These are phyloP conservation scores for Gymnoscopelus microlampas DNA, from an alignment of 2,797 vertebrate species.

Conservation along the genomic window DNA sequence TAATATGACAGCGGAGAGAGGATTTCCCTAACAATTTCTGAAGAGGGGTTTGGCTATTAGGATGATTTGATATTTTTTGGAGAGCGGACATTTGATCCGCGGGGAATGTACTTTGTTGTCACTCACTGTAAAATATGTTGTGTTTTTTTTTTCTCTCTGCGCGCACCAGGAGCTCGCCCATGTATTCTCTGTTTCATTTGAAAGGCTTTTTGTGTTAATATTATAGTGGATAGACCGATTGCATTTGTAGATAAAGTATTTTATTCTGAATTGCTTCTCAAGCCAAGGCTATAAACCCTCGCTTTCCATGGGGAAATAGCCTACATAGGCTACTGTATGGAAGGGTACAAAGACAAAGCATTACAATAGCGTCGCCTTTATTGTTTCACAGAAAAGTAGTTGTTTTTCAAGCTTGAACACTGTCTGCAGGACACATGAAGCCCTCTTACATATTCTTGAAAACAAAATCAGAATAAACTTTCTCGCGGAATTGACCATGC, in stretches of 20 bases:
- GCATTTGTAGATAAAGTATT: constrained; percentile 52
- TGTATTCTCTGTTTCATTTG: constrained; percentile 53
- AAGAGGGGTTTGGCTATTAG: constrained; percentile 76
- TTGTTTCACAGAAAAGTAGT: not conserved
- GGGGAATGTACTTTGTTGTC: constrained; percentile 53
- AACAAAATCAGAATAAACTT: constrained; percentile 71
- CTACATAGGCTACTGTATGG: constrained; percentile 4
- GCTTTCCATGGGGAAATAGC: constrained; percentile 16
- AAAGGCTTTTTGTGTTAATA: constrained; percentile 36
- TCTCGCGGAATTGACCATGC: constrained; percentile 74
- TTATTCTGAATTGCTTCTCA: constrained; percentile 44
- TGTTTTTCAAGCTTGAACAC: constrained; percentile 27
- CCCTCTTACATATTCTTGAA: constrained; percentile 65
- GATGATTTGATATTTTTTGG: constrained; percentile 75
- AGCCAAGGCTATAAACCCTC: constrained; percentile 23
- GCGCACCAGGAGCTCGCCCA: constrained; percentile 30
- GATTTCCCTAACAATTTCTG: constrained; percentile 79
- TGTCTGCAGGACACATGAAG: constrained; percentile 52
- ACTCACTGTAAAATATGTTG: constrained; percentile 38
- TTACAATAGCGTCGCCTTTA: constrained; percentile 17
- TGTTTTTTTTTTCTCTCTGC: constrained; percentile 32
- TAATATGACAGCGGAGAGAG: constrained; percentile 78
- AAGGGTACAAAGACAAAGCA: constrained; percentile 40
- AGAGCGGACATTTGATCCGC: constrained; percentile 61
- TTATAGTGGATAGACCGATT: constrained; percentile 29